Percentiles rank a stretch among this genome's conserved stretches.
phyloP scores from a whole-genome alignment of 2,113 vertebrate species.

The Cynoglossus semilaevis region DNA sequence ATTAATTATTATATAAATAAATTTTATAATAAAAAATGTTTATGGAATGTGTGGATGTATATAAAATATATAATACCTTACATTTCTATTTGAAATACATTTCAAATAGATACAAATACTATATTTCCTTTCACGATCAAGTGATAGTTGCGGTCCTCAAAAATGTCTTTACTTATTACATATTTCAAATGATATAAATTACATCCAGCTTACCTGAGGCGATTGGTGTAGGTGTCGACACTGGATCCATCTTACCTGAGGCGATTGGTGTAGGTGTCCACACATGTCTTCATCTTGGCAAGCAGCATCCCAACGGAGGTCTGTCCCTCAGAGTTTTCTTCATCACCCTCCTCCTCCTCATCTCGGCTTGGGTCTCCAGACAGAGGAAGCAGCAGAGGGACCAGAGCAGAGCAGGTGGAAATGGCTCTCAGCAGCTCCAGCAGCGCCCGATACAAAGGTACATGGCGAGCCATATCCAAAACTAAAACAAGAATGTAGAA shows the following conservation, averaged over 20 bases:
- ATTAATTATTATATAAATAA: too few species aligned
- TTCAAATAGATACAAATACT: too few species aligned
- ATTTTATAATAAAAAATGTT: too few species aligned
- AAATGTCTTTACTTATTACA: too few species aligned
- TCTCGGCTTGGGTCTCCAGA: slow-evolving; percentile 81
- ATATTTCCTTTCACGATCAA: too few species aligned
- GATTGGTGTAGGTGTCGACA: slow-evolving; percentile 97
- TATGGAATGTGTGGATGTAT: too few species aligned
- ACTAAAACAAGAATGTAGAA: slow-evolving; percentile 70
- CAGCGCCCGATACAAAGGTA: slow-evolving; percentile 92
- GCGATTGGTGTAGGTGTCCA: slow-evolving; percentile 97
- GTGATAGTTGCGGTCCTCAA: too few species aligned
- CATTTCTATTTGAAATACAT: too few species aligned
- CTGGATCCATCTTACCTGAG: slow-evolving; percentile 87
- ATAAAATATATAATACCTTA: too few species aligned
- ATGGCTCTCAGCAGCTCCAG: slow-evolving; percentile 93
- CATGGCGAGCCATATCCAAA: slow-evolving; percentile 96
- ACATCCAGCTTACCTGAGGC: slow-evolving; percentile 31
- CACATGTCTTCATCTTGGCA: slow-evolving; percentile 99
- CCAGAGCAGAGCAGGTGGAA: slow-evolving; percentile 89
- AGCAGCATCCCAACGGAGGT: slow-evolving; percentile 93
- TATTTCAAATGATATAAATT: background rate
- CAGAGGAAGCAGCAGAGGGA: slow-evolving; percentile 90
- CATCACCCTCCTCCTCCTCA: slow-evolving; percentile 83
- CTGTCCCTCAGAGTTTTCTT: slow-evolving; percentile 88